Evolutionary conservation across 2,797 vertebrate species (phyloP), one percentile per base, ranked within the genome.

Genomic region (Lemur catta): DNA sequence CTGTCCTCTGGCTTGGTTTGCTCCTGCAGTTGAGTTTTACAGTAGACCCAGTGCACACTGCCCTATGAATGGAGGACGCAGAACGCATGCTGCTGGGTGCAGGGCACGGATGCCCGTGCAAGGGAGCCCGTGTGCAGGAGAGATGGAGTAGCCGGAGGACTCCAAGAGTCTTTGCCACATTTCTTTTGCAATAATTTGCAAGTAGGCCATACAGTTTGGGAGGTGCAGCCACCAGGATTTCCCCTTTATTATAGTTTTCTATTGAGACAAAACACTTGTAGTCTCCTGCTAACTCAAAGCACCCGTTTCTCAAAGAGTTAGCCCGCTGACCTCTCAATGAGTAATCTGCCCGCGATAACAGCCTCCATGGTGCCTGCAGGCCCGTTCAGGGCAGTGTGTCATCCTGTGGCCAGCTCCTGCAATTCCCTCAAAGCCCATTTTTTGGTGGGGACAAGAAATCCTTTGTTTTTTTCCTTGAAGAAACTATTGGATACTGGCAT

Each of bases 391-490:
- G 55, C 35, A 33, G 4, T 0, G 50, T 35, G 82, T 48, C 59
- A 61, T 15, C 33, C 24, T 0, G 46, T 6, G 30, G 9, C 35
- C 43, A 55, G 28, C 22, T 38, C 52, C 63, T 28, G 3, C 7
- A 10, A 11, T 57, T 74, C 52, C 26, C 52, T 46, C 38, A 52
- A 76, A 79, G 20, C 8, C 33, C 24, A 22, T 50, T 41, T 67
- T 26, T 59, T 81, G 59, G 24, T n/a, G 1, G n/a, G 4, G 15
- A 50, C 48, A 89, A 91, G 81, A 61, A 28, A 57, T 52, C 18
- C 63, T 92, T 84, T 46, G 35, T 6, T n/a, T 89, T 93, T 93
- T 78, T 69, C 33, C 71, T 89, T 41, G 59, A 84, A 89, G 82
- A 57, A 76, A 93, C 10, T 41, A 35, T 46, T 46, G 55, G 84